Base-by-base conservation (phyloP, 2,113 vertebrate species). In the Acinonyx jubatus region DNA sequence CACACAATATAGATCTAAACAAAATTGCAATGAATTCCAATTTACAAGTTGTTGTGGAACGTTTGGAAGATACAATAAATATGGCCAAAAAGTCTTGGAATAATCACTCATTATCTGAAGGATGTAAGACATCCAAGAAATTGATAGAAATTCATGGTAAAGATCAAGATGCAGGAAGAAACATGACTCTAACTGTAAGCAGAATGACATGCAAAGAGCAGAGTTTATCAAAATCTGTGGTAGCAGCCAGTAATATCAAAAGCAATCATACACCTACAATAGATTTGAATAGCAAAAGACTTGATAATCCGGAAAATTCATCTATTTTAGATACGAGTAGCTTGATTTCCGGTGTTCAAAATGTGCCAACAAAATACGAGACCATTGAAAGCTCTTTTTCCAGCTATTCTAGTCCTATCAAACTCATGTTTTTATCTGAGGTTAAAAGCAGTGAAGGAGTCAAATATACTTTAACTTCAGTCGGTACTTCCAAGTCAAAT, bases 401-500 rank as follows among this genome's bases (percentile, higher is more conserved):
- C 79, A 99, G 96, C 95, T 99, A 99, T 97, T 99, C 98, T 79
- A 99, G 99, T 98, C 99, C 99, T 97, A 99, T 99, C 98, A 99
- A 99, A 96, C 99, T 99, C 52, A 99, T 99, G 99, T 99, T 99
- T 99, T 99, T 99, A 89, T 99, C 99, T 25, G 99, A 99, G 65
- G 98, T 99, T 97, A 99, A 98, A 79, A 99, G 99, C 97, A 98
- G 98, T 38, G 99, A 99, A 98, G 99, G 99, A 93, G 84, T 99
- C 69, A 99, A 99, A 98, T 99, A 99, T 25, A 99, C 99, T 88
- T 99, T 99, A 94, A 99, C 99, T 96, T 99, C 99, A 94, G 98
- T 99, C 36, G 84, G 96, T 97, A 98, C 98, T 93, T 98, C 98
- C 48, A 97, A 98, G 94, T 98, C 98, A 96, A 98, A 97, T 93